phyloP scores from a whole-genome alignment of 2,113 vertebrate species.

The Vulpes lagopus region DNA sequence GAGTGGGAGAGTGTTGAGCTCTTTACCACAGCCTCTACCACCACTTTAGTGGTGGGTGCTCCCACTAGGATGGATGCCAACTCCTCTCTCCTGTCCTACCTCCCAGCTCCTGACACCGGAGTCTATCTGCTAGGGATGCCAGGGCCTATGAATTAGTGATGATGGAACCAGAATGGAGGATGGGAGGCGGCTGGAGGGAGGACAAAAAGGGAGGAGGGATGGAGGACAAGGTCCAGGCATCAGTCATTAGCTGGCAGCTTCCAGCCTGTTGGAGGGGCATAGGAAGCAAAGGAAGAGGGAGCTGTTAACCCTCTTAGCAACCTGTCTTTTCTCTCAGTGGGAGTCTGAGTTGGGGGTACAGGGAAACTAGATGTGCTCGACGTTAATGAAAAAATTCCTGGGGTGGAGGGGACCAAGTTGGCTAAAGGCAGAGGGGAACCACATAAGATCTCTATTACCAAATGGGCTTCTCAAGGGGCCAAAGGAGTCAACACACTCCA shows the following conservation, averaged over 20 bases:
- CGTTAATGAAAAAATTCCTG: neutral
- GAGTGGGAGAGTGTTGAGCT: neutral
- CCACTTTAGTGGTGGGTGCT: neutral
- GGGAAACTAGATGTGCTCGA: neutral
- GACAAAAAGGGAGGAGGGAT: too few relatives aligned
- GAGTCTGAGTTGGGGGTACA: neutral
- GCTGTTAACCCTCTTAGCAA: neutral
- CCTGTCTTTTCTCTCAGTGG: neutral
- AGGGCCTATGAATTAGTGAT: conserved; percentile 46
- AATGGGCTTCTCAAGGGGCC: neutral
- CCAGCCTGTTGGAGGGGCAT: neutral
- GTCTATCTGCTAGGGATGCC: neutral
- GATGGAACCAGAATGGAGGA: neutral
- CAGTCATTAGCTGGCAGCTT: neutral
- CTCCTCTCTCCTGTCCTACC: neutral
- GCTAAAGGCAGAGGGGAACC: neutral
- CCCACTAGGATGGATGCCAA: neutral
- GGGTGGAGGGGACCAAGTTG: neutral
- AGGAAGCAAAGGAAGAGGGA: neutral
- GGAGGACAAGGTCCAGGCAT: neutral
- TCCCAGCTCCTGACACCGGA: neutral
- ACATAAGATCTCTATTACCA: neutral
- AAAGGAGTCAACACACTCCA: neutral
- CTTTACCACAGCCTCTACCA: neutral
- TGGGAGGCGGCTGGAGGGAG: neutral